Base-by-base conservation (phyloP, 2,797 vertebrate species). In the Rhyacichthys aspro region DNA sequence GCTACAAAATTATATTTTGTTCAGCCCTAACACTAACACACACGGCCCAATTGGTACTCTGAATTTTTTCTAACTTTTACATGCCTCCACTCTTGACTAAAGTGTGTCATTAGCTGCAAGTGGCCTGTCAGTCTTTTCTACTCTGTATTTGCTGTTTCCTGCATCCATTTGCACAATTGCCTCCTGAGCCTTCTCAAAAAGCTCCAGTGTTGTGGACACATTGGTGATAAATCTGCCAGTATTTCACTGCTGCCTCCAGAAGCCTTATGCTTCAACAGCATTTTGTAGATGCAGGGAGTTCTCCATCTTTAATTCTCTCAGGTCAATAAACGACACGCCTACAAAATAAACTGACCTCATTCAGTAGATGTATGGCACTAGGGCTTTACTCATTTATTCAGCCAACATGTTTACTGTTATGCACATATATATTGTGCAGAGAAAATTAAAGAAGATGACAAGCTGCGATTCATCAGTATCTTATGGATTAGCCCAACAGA, bases 121-220 rank as follows among this genome's bases (percentile, higher is more conserved):
- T 36, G 36, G 28, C 33, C 42, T 38, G 55, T 55, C 43, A 42
- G 32, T 59, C 57, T 75, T 56, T 45, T 67, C 44, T 70, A 43
- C 45, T 71, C 53, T 39, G 18, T 55, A 66, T 60, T 60, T 12
- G 44, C 60, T 15, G 28, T 57, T 63, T 73, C 45, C 56, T 68
- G 52, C 46, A 32, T 70, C 55, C 63, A 79, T 65, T 68, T 76
- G 63, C 57, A 70, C 14, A 14, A 46, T 14, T 53, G 14, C 55
- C 23, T 64, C 36, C 46, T 42, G 19, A 72, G 34, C 41, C 39
- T 47, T 43, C 52, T 37, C 16, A 67, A 16, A 32, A 41, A 14
- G 59, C 42, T 12, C 63, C 47, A 49, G 41, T 58, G 54, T 43
- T 23, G 28, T 23, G 1, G 57, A 43, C 34, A 48, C 17, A 46